Evolutionary conservation across 2,113 vertebrate species (phyloP).

Genomic region (Prionailurus viverrinus): DNA sequence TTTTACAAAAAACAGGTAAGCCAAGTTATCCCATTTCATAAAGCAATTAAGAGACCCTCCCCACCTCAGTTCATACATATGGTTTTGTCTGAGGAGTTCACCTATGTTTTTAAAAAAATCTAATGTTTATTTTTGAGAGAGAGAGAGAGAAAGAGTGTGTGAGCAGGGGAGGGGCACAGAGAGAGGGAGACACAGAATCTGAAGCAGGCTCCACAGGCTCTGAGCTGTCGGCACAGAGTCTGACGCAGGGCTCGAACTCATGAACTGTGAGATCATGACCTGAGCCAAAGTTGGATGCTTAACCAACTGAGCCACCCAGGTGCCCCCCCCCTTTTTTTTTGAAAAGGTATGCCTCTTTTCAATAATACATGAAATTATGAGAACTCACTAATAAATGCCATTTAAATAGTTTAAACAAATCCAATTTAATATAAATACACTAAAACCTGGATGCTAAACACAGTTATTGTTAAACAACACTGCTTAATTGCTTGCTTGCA

Average conservation of each 20-base stretch:
- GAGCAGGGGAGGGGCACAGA: no score
- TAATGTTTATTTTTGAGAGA: no score
- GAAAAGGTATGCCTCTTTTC: not conserved
- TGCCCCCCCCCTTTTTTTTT: no score
- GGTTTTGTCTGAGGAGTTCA: not conserved
- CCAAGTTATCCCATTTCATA: slow-evolving; percentile 45
- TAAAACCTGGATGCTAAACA: slow-evolving; percentile 6
- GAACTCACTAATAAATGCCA: slow-evolving; percentile 40
- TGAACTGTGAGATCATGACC: no score
- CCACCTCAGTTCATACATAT: not conserved
- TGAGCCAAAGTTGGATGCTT: no score
- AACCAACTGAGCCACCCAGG: no score
- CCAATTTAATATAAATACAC: slow-evolving; percentile 45
- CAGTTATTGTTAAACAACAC: not conserved
- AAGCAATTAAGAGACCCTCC: not conserved
- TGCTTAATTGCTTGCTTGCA: not conserved
- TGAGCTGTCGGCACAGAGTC: no score
- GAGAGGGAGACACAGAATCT: no score
- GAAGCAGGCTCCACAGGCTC: no score
- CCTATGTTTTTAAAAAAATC: not conserved
- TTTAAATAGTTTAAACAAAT: slow-evolving; percentile 41
- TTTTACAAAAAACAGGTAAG: slow-evolving; percentile 41
- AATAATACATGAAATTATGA: not conserved
- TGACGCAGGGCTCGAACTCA: no score
- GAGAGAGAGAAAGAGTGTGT: no score